Base-by-base conservation (phyloP, 2,797 vertebrate species). In the Gambusia yucatana region DNA sequence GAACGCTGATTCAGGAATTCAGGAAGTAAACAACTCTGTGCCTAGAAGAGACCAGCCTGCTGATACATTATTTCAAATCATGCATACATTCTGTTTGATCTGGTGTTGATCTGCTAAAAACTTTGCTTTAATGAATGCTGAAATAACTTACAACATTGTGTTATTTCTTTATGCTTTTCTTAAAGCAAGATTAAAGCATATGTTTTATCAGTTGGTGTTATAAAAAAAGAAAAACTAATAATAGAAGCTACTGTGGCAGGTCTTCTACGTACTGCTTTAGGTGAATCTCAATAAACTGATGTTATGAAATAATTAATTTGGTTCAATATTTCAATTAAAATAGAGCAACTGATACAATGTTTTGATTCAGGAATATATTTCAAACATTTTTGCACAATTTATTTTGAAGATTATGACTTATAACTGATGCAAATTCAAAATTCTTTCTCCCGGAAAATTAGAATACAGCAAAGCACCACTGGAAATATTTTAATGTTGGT, bases 21-120 rank as follows among this genome's bases (percentile, higher is more conserved):
- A 86, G 84, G 77, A 86, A 83, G 84, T 88, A 93, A 91, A 94
- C 89, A 90, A 78, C 70, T 78, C 41, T 13, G 10, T 80, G 59
- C 75, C 47, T 20, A 77, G 79, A 84, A 67, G 59, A 86, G 76
- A 86, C 74, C 88, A 88, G 77, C 78, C 84, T 86, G 80, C 82
- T 82, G 76, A 87, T 82, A 86, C 76, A 87, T 86, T 82, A 89
- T 88, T 88, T 88, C 55, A 82, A 78, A 86, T 87, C 69, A 59
- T 80, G 73, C 48, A 86, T 82, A 28, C 61, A 90, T 91, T 93
- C 84, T 85, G 86, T 91, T 91, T 87, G 75, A 91, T 88, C 80
- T 76, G 10, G 41, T 81, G 89, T 91, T 87, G 86, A 89, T 89
- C 77, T 78, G 59, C 59, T 75, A 78, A 77, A 87, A 81, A 83